Base-by-base conservation (phyloP, 2,888 invertebrate species). In the Pseudococcus jackbeardsleyi region DNA sequence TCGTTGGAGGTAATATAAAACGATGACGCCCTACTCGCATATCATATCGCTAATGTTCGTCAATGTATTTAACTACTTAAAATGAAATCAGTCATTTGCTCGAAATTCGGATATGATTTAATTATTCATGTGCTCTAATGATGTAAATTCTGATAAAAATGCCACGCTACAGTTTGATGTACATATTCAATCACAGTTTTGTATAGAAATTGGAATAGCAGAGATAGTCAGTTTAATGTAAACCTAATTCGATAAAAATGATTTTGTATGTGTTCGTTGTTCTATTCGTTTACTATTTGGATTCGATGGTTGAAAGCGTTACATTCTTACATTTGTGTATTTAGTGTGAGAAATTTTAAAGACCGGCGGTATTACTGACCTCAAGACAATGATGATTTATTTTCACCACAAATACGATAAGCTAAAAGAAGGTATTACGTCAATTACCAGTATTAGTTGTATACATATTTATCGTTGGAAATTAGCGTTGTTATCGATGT, bases 371-470 rank as follows among this genome's bases (percentile, higher is more conserved):
- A 64, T 64, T 64, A 64, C 64, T 64, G 64, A 64, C 64, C 64
- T 64, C 64, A 64, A 64, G 64, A 64, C 64, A 22, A 64, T 64
- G 64, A 22, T 64, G 64, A 64, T 64, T 64, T 64, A 64, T 64
- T 64, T 64, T 64, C 64, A 64, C 22, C 64, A 22, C 64, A 22
- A 1, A 19, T 64, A 64, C 64, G 64, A 64, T 64, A 64, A 64
- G 64, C n/a, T 22, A 22, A 64, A 64, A 64, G 1, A 9, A 64
- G 64, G 19, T 64, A 64, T 64, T 64, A 64, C 64, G 64, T 64
- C 64, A 64, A 22, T 64, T 64, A 64, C 12, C 7, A n/a, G n/a
- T n/a, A n/a, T n/a, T n/a, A 22, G 22, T 54, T 54, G n/a, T 54
- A 54, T n/a, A 54, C n/a, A 54, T 64, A 22, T 22, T 64, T 64